phyloP scores from a whole-genome alignment of 2,888 invertebrate species.

The Eulithis testata region DNA sequence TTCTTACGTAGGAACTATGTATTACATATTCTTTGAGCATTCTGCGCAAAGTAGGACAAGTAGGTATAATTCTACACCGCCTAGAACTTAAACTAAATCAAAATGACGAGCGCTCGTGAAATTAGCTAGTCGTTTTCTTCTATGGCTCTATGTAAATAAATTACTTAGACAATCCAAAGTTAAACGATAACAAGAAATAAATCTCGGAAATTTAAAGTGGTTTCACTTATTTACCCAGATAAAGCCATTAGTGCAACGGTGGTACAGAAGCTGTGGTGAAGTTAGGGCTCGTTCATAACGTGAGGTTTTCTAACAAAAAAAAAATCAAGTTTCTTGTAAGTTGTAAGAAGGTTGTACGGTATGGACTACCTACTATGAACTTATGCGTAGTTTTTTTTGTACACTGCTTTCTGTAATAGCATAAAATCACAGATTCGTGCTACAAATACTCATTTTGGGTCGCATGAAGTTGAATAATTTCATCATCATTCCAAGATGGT shows the following conservation, averaged over 20 bases:
- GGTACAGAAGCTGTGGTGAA: constrained; percentile 29
- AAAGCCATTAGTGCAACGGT: constrained; percentile 34
- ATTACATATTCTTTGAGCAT: too few relatives aligned
- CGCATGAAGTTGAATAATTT: constrained; percentile 1
- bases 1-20: too few relatives aligned
- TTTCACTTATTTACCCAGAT: constrained; percentile 35
- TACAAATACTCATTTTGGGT: background rate
- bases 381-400: too few relatives aligned
- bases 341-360: too few relatives aligned
- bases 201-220: constrained; percentile 31
- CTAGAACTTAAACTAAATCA: constrained; percentile 13
- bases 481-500: constrained; percentile 12
- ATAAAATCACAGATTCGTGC: background rate
- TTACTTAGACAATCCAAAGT: constrained; percentile 28
- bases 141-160: constrained; percentile 24
- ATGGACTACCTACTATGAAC: too few relatives aligned
- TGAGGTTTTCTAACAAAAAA: background rate
- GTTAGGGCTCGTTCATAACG: constrained; percentile 5
- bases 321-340: too few relatives aligned
- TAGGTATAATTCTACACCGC: constrained; percentile 4
- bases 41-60: background rate
- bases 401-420: too few relatives aligned
- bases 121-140: constrained; percentile 1
- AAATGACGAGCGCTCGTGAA: background rate
- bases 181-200: constrained; percentile 33